Conservation (phyloP, 2,797 vertebrate genomes). For the Cossypha dichroa region DNA sequence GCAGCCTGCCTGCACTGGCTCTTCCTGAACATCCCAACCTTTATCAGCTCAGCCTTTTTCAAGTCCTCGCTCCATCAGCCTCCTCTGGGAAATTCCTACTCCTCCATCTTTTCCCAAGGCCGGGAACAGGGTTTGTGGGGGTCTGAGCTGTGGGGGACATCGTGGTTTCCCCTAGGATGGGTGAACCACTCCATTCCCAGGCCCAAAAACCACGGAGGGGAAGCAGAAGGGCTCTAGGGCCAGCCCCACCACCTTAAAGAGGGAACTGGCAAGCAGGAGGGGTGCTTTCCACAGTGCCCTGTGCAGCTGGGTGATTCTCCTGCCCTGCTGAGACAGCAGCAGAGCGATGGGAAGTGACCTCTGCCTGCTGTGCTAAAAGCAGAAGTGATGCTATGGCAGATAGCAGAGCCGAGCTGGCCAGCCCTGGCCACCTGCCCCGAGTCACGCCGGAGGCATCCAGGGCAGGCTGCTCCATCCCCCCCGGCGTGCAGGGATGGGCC, state of each 20-base stretch:
- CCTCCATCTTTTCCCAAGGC: neutral
- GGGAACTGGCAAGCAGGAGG: neutral
- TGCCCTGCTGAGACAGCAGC: neutral
- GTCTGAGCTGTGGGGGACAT: neutral
- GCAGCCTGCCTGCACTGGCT: neutral
- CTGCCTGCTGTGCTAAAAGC: neutral
- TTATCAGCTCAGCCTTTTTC: too few relatives aligned
- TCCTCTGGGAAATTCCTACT: neutral
- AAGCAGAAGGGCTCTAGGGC: neutral
- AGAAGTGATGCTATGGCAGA: neutral
- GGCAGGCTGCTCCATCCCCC: neutral
- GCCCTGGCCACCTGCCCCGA: neutral
- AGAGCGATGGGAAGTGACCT: constrained; percentile 5
- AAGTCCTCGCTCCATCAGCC: neutral
- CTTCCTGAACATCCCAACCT: neutral
- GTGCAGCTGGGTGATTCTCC: neutral
- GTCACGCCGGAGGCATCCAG: neutral
- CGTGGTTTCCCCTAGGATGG: neutral
- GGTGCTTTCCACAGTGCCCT: neutral
- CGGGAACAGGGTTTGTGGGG: neutral
- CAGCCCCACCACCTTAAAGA: neutral
- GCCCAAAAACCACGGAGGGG: rapidly evolving
- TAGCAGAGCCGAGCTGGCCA: neutral
- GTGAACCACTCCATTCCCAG: neutral
- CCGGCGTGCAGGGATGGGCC: neutral